Base-by-base conservation (phyloP, 2,888 invertebrate genomes). In the Epistrophella euchroma region DNA sequence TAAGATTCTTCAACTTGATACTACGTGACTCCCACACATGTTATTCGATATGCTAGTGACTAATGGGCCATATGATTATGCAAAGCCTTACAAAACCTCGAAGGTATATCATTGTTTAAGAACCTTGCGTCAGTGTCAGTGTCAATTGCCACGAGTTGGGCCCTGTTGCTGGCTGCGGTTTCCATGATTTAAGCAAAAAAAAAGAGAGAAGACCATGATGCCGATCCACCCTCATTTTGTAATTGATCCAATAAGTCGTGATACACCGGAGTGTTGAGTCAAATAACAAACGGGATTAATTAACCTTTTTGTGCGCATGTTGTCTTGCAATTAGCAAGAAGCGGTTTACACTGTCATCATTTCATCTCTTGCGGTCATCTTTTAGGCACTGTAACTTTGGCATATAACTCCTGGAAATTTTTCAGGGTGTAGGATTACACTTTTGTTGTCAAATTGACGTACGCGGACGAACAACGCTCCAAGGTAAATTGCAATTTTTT, bases 201-300 rank as follows among this genome's bases (percentile, higher is more conserved):
- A 32, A 52, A 43, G n/a, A 66, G 17, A 58, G 28, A 35, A n/a
- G 9, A 58, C 9, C 22, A 22, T n/a, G 25, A 71, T 28, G 70
- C 74, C 62, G 81, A 82, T 86, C 82, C 86, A 78, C 86, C 86
- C 86, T 86, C 86, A 6, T 56, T n/a, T 56, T 81, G 86, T 74
- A 86, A 86, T 52, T 43, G 82, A 86, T 77, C 77, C 82, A 47
- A 40, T 25, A 32, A 32, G 32, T 1, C 32, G 4, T 32, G 25
- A 47, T 32, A 13, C 19, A 47, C 32, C 72, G 19, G 50, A 55
- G 68, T 37, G 66, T 60, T 66, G 50, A 56, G 47, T 28, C 70
- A 37, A 50, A 47, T 60, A 13, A 45, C 45, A 84, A 84, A 71
- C 84, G 76, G 85, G 81, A 76, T 85, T 85, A 85, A 85, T 81